Conservation (phyloP, 2,797 vertebrate species). For the Myotis myotis region DNA sequence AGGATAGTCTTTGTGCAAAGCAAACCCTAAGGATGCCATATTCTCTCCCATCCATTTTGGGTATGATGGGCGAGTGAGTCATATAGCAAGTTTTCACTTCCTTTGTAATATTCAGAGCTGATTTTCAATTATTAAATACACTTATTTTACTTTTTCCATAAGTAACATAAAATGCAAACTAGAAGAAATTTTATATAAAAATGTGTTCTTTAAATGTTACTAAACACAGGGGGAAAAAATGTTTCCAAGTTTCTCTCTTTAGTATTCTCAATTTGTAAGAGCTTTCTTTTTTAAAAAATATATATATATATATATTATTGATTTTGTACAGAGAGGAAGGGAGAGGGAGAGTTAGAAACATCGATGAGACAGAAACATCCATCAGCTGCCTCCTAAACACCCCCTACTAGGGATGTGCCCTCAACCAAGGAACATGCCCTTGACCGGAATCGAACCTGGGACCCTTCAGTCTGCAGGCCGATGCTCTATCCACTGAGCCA, state of each 20-base stretch:
- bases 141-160: background rate
- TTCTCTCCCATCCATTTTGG: background rate
- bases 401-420: too few species aligned
- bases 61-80: background rate
- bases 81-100: background rate
- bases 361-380: too few species aligned
- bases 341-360: too few species aligned
- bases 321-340: too few species aligned
- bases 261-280: background rate
- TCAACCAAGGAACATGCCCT: too few species aligned
- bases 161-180: background rate
- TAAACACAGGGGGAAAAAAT: background rate
- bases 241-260: background rate
- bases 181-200: background rate
- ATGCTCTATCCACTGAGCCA: too few species aligned
- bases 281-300: background rate
- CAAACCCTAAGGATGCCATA: background rate
- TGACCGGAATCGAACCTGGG: too few species aligned
- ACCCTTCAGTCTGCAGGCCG: too few species aligned
- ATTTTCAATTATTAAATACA: conserved; percentile 29
- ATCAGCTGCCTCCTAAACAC: too few species aligned
- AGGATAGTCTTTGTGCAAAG: background rate
- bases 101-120: background rate
- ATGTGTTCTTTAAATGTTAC: background rate
- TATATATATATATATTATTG: too few species aligned